A percentile compares a stretch with the other conserved stretches of the same genome.
phyloP scores from a whole-genome alignment of 2,888 invertebrate genomes.

The Lacanobia oleracea region DNA sequence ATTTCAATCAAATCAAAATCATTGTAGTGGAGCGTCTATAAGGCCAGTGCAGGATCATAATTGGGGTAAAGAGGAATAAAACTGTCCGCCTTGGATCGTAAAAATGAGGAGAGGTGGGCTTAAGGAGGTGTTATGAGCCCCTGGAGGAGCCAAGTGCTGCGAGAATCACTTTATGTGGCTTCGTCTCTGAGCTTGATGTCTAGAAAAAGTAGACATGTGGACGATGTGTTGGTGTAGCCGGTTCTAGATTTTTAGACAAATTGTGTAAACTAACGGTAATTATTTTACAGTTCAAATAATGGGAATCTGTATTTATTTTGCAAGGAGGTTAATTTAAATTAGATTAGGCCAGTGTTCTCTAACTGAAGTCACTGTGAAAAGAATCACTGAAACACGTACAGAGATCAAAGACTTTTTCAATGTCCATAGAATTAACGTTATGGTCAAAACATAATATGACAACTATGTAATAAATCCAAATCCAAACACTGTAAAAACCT shows the following conservation, averaged over 20 bases:
- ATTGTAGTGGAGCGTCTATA: slow-evolving; percentile 69
- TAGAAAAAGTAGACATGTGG: slow-evolving; percentile 24
- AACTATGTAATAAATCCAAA: no score
- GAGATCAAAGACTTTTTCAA: no score
- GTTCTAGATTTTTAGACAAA: neutral
- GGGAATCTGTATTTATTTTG: no score
- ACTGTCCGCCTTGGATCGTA: slow-evolving; percentile 68
- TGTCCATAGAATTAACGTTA: no score
- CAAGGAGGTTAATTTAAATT: no score
- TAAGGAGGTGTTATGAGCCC: slow-evolving; percentile 62
- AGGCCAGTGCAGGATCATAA: slow-evolving; percentile 67
- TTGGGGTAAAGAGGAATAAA: slow-evolving; percentile 71
- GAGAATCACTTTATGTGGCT: slow-evolving; percentile 60
- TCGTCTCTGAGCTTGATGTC: slow-evolving; percentile 37
- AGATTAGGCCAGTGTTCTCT: no score
- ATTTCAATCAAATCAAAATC: slow-evolving; percentile 74
- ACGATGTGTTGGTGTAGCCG: neutral
- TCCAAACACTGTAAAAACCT: no score
- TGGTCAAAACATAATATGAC: no score
- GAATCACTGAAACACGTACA: no score
- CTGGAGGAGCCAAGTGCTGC: slow-evolving; percentile 45
- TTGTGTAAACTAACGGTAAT: no score
- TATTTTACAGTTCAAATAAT: no score
- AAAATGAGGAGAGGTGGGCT: slow-evolving; percentile 65
- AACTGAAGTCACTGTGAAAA: no score